Base-by-base conservation (phyloP, 2,888 invertebrate genomes). In the Prosopocoilus inquinatus region DNA sequence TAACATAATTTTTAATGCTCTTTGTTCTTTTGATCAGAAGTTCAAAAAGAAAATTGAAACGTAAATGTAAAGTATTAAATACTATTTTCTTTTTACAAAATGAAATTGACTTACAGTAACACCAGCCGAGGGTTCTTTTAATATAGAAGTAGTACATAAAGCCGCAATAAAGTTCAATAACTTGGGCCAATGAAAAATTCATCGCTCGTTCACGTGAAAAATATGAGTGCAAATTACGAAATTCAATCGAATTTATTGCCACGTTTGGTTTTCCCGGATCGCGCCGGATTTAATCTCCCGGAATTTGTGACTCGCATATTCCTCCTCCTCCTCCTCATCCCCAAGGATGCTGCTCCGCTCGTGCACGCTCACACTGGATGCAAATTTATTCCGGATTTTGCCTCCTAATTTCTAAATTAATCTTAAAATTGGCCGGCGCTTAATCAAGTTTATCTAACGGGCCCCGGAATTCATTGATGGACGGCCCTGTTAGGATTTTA, bases 401-500 rank as follows among this genome's bases (percentile, higher is more conserved):
- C 16, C 20, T 28, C 20, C 20, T 28, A 28, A 28, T 28, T 28
- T 28, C 20, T 5, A 28, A 28, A 28, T 28, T 28, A 28, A 28
- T 28, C 20, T 28, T 28, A 7, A 28, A 28, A 28, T 28, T 28
- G 20, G 20, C 20, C 20, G 5, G 20, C 20, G 20, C 20, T 20
- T 38, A 52, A 48, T 48, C 47, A 44, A 35, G 44, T 51, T 51
- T 56, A 60, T 60, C 60, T n/a, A n/a, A 60, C 56, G 38, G 48
- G 50, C 46, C 58, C 15, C 51, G 54, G 36, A 57, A 54, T 54
- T 57, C 59, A 58, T 62, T 63, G 64, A 66, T 62, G 61, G 58
- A 64, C 60, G 61, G 54, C 52, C 56, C 62, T 59, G 60, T 66
- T 65, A 64, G 64, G 65, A 64, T 65, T 68, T 67, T 64, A 68